Percentiles rank a stretch among this genome's conserved stretches.
These are phyloP conservation scores for Pycnonotus jocosus DNA, from an alignment of 2,113 vertebrate species.

Conservation along the genomic window DNA sequence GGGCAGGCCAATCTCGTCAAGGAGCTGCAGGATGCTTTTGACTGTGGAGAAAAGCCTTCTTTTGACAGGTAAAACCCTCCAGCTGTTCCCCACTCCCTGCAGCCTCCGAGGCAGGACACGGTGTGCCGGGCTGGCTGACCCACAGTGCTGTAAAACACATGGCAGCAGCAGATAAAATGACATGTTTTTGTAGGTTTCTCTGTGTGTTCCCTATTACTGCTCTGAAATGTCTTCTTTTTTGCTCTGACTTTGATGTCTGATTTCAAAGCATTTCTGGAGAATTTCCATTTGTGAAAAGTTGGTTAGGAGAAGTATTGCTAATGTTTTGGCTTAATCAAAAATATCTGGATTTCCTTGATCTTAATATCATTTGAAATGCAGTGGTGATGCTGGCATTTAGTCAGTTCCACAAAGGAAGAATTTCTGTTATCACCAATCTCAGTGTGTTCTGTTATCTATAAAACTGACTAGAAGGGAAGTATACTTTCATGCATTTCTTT, in stretches of 20 bases:
- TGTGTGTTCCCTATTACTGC: neutral
- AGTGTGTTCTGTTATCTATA: neutral
- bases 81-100: neutral
- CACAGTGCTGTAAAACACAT: neutral
- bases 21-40: constrained; percentile 94
- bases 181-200: neutral
- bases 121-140: neutral
- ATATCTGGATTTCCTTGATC: constrained; percentile 2
- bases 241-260: neutral
- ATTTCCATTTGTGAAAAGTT: neutral
- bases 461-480: neutral
- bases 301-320: neutral
- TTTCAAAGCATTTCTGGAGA: neutral
- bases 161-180: neutral
- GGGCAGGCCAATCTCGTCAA: constrained; percentile 97
- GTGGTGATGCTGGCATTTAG: neutral
- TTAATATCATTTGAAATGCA: neutral
- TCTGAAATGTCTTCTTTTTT: neutral
- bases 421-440: neutral
- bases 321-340: neutral
- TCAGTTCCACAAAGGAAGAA: neutral
- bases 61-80: constrained; percentile 85
- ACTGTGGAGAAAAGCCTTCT: constrained; percentile 94
- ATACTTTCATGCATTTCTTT: neutral
- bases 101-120: neutral